phyloP scores from a whole-genome alignment of 2,797 vertebrate genomes.

The Manis pentadactyla region DNA sequence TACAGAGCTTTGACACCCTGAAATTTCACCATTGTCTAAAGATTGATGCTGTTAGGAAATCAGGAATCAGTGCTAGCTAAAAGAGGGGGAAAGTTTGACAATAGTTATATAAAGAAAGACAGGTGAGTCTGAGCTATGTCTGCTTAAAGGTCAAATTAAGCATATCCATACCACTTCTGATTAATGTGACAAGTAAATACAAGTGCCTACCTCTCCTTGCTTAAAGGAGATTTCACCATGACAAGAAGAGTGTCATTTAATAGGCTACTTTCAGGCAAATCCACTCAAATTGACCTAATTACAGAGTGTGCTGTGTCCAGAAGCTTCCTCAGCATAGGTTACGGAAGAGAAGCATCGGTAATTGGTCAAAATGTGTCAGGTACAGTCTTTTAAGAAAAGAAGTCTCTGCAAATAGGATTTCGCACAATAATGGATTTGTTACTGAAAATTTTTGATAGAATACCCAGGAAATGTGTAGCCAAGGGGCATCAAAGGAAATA shows the following conservation, averaged over 20 bases:
- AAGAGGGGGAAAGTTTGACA: slow-evolving; percentile 31
- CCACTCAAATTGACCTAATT: slow-evolving; percentile 56
- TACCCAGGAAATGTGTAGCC: neutral
- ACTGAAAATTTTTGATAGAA: slow-evolving; percentile 31
- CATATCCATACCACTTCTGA: slow-evolving; percentile 33
- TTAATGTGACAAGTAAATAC: slow-evolving; percentile 47
- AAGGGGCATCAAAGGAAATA: neutral
- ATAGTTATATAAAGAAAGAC: slow-evolving; percentile 43
- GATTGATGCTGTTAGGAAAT: neutral
- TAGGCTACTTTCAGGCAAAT: slow-evolving; percentile 54
- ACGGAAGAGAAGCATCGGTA: slow-evolving; percentile 29
- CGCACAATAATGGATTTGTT: slow-evolving; percentile 32
- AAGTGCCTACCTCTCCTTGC: neutral
- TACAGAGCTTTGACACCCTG: neutral
- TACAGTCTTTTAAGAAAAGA: neutral
- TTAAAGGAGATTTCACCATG: slow-evolving; percentile 45
- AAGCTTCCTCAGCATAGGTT: neutral
- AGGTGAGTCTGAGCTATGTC: neutral
- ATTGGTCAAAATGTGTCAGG: slow-evolving; percentile 56
- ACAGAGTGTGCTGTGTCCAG: neutral
- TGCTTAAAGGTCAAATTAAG: slow-evolving; percentile 70
- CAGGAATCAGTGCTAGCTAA: neutral
- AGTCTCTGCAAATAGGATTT: slow-evolving; percentile 15
- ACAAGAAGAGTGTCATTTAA: slow-evolving; percentile 56
- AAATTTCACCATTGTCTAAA: slow-evolving; percentile 1